These are phyloP conservation scores for Frankliniella intonsa DNA, from an alignment of 2,888 invertebrate genomes.

Conservation along the genomic window DNA sequence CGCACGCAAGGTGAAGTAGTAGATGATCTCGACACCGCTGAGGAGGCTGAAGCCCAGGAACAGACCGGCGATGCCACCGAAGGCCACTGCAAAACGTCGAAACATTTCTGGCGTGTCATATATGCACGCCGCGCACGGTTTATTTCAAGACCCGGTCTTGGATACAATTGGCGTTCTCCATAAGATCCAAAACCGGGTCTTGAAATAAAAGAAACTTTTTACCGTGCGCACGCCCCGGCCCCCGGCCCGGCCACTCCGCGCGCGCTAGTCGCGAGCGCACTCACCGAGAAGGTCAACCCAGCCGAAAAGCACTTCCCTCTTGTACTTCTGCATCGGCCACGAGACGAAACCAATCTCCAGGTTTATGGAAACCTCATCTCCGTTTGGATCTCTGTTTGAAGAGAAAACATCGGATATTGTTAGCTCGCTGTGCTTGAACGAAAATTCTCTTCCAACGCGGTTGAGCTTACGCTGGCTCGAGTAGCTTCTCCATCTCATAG, in stretches of 20 bases:
- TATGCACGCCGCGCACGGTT: no score
- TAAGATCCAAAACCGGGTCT: no score
- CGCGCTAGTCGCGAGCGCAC: constrained; percentile 33
- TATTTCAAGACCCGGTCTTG: no score
- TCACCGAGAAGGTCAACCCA: constrained; percentile 76
- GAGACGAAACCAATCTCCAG: constrained; percentile 65
- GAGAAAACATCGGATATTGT: constrained; percentile 37
- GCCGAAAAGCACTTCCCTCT: constrained; percentile 74
- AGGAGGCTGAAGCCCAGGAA: constrained; percentile 68
- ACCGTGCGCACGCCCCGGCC: no score
- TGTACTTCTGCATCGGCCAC: constrained; percentile 74
- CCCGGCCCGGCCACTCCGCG: no score
- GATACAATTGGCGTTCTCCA: no score
- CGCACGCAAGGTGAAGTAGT: constrained; percentile 69
- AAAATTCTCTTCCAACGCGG: background rate
- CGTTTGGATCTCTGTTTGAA: no score
- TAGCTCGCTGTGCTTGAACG: constrained; percentile 33
- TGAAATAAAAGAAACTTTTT: no score
- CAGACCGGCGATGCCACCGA: constrained; percentile 57
- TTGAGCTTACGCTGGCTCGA: constrained; percentile 52
- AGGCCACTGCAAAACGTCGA: constrained; percentile 52
- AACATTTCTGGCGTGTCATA: no score
- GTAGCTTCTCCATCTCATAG: constrained; percentile 69
- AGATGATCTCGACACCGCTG: constrained; percentile 69
- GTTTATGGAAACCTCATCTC: no score